These are phyloP conservation scores for Phthorimaea operculella DNA, from an alignment of 1,140 invertebrate genomes.

Conservation along the genomic window DNA sequence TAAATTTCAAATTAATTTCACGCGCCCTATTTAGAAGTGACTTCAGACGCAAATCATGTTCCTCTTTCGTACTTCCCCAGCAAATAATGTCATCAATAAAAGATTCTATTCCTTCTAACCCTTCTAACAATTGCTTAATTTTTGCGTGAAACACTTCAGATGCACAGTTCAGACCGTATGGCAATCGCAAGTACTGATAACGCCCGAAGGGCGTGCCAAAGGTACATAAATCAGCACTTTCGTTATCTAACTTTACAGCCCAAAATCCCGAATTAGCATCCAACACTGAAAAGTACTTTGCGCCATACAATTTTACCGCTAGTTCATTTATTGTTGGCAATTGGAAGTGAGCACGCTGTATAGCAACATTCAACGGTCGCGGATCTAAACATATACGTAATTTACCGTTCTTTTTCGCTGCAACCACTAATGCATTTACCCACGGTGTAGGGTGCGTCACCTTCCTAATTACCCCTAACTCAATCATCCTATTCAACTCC, in stretches of 20 bases:
- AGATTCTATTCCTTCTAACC: slow-evolving; percentile 16
- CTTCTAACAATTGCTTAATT: slow-evolving; percentile 8
- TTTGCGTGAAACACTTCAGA: slow-evolving; percentile 27
- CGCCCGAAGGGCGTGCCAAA: slow-evolving; percentile 28
- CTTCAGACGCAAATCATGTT: slow-evolving; percentile 26
- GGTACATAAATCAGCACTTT: slow-evolving; percentile 20
- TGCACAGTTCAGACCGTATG: slow-evolving; percentile 25
- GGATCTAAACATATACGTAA: slow-evolving; percentile 34
- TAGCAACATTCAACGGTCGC: slow-evolving; percentile 32
- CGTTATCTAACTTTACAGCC: slow-evolving; percentile 17
- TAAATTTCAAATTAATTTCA: slow-evolving; percentile 37
- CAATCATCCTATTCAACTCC: slow-evolving; percentile 6
- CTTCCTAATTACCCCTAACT: slow-evolving; percentile 7
- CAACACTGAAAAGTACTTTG: slow-evolving; percentile 20
- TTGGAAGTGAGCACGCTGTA: slow-evolving; percentile 25
- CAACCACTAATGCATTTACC: slow-evolving; percentile 28
- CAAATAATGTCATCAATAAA: slow-evolving; percentile 47
- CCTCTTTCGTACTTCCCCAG: slow-evolving; percentile 22
- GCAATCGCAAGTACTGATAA: slow-evolving; percentile 27
- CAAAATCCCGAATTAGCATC: slow-evolving; percentile 28
- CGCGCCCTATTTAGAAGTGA: slow-evolving; percentile 20
- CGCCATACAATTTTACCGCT: slow-evolving; percentile 14
- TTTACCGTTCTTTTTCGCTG: slow-evolving; percentile 22
- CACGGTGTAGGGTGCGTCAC: slow-evolving; percentile 15
- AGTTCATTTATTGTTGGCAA: slow-evolving; percentile 21